Evolutionary conservation across 1,140 invertebrate species (phyloP), one percentile per base, ranked within the genome.

Genomic region (Chrysomallon squamiferum): DNA sequence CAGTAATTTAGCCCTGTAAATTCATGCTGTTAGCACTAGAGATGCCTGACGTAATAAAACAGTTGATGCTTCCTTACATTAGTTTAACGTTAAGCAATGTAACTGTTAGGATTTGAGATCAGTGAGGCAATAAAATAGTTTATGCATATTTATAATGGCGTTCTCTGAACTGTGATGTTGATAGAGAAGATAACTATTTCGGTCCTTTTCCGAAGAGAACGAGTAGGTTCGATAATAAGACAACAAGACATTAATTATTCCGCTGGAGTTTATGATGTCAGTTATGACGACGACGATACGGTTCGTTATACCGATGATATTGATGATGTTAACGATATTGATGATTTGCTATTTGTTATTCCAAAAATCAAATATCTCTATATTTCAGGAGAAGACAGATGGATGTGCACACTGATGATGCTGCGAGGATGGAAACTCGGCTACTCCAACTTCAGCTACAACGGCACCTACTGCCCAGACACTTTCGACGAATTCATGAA

Each of bases 21-120:
- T 20, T 50, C 18, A 43, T n/a, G 41, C 9, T 43, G 89, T 71
- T 89, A 88, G 72, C 88, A 89, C 84, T 88, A 89, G 79, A 88
- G 85, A 84, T 66, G 49, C 35, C 29, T 20, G 2, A 60, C 43
- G 9, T 43, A 43, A 43, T n/a, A 43, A 11, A 9, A 43, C 41
- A 43, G 41, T 43, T n/a, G 41, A 9, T n/a, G 41, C 41, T n/a
- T 43, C n/a, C 30, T 32, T 13, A 29, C 22, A 29, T n/a, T n/a
- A n/a, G n/a, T n/a, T n/a, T n/a, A n/a, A n/a, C n/a, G n/a, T n/a
- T n/a, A n/a, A n/a, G n/a, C n/a, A n/a, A n/a, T n/a, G n/a, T n/a
- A n/a, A n/a, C n/a, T n/a, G n/a, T n/a, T n/a, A n/a, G n/a, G n/a
- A n/a, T n/a, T n/a, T n/a, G n/a, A n/a, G n/a, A n/a, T n/a, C n/a